Conservation (phyloP, 2,888 invertebrate genomes). For the Biston betularia region DNA sequence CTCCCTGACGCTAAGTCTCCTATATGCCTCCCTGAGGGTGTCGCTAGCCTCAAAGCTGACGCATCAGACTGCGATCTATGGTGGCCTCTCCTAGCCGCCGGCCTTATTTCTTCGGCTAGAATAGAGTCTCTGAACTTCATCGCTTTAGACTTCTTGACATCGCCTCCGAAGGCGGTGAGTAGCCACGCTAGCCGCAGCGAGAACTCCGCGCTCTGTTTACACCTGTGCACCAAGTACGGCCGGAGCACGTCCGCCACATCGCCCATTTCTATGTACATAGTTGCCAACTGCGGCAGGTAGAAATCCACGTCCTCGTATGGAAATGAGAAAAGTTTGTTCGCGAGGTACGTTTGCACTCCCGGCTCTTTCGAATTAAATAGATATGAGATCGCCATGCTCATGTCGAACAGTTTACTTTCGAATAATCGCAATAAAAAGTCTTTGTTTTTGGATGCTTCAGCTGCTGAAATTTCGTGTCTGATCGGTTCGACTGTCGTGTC, state of each 20-base stretch:
- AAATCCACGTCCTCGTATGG: conserved; percentile 97
- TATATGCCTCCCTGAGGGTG: conserved; percentile 89
- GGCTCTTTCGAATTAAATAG: conserved; percentile 99
- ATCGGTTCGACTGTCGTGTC: conserved; percentile 64
- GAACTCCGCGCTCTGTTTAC: conserved; percentile 97
- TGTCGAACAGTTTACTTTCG: conserved; percentile 98
- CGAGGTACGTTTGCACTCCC: conserved; percentile 98
- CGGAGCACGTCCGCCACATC: conserved; percentile 94
- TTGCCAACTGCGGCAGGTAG: conserved; percentile 98
- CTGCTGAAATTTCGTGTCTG: conserved; percentile 64
- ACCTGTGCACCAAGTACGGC: conserved; percentile 85
- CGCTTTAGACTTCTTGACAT: conserved; percentile 72
- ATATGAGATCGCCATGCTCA: conserved; percentile 99
- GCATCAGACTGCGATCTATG: conserved; percentile 93
- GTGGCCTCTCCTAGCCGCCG: conserved; percentile 76
- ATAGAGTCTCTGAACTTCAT: conserved; percentile 77
- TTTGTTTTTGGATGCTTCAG: conserved; percentile 83
- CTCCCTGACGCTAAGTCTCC: conserved; percentile 97
- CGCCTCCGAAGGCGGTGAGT: conserved; percentile 96
- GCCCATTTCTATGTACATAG: conserved; percentile 99
- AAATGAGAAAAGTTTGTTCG: conserved; percentile 98
- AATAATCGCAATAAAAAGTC: conserved; percentile 95
- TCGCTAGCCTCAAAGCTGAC: conserved; percentile 88
- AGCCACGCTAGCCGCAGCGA: conserved; percentile 98
- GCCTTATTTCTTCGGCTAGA: conserved; percentile 79